phyloP scores from a whole-genome alignment of 1,140 invertebrate species.

The Archegozetes longisetosus region DNA sequence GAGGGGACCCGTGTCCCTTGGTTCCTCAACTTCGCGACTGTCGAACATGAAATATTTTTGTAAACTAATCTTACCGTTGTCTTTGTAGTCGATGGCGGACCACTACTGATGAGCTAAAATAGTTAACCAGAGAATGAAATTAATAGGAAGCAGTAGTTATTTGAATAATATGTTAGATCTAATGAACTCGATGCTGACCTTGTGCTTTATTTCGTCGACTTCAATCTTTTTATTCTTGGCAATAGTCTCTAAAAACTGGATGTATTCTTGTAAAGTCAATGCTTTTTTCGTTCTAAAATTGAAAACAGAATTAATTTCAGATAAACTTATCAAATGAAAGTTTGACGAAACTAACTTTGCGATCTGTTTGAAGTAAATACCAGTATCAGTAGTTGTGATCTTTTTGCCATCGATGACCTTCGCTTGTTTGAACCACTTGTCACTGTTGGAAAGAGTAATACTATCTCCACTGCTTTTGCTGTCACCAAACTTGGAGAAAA shows the following conservation, averaged over 20 bases:
- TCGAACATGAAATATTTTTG: too few species aligned
- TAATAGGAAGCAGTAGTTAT: neutral
- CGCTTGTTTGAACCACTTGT: slow-evolving; percentile 90
- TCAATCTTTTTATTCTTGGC: slow-evolving; percentile 62
- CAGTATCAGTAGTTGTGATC: slow-evolving; percentile 73
- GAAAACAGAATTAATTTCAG: neutral
- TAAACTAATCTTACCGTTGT: slow-evolving; percentile 21
- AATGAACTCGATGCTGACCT: slow-evolving; percentile 32
- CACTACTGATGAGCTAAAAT: slow-evolving; percentile 38
- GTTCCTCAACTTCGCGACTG: neutral
- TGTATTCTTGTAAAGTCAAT: slow-evolving; percentile 45
- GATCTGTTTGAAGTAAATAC: slow-evolving; percentile 71
- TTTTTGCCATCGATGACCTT: slow-evolving; percentile 78
- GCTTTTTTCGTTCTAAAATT: slow-evolving; percentile 21
- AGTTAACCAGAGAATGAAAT: neutral
- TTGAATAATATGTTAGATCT: neutral
- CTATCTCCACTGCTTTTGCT: slow-evolving; percentile 64
- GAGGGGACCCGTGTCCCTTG: too few species aligned
- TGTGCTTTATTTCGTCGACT: slow-evolving; percentile 51
- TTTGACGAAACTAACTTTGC: slow-evolving; percentile 40
- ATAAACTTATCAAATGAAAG: neutral
- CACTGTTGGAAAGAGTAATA: slow-evolving; percentile 70
- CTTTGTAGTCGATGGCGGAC: slow-evolving; percentile 40
- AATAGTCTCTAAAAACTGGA: slow-evolving; percentile 60
- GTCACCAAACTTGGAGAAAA: slow-evolving; percentile 74